Evolutionary conservation across 1,140 invertebrate species (phyloP).

Genomic region (Heliconius hewitsoni): DNA sequence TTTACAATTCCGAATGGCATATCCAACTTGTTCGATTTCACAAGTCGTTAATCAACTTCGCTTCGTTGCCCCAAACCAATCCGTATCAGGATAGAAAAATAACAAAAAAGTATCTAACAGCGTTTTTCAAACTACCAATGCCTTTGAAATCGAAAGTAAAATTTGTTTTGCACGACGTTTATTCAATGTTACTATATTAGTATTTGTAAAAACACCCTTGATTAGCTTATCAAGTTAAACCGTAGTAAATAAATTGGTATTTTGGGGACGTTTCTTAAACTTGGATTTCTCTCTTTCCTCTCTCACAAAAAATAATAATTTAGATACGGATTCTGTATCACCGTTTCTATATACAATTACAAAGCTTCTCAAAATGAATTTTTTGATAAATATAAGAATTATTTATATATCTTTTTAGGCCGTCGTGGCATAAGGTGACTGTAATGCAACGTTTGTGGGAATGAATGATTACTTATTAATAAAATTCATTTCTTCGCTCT

Average conservation of each 20-base stretch:
- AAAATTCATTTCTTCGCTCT: too few relatives aligned
- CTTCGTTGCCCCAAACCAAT: slow-evolving; percentile 3
- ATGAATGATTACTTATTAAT: too few relatives aligned
- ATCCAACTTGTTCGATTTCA: neutral
- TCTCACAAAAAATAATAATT: too few relatives aligned
- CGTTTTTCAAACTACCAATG: neutral
- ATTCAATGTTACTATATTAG: neutral
- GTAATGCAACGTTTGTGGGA: too few relatives aligned
- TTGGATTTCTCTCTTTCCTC: too few relatives aligned
- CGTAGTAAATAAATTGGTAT: neutral
- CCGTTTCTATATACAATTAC: too few relatives aligned
- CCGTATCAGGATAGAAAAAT: neutral
- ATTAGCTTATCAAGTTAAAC: too few relatives aligned
- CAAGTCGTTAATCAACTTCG: slow-evolving; percentile 12
- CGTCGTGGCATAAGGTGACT: too few relatives aligned
- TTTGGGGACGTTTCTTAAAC: neutral
- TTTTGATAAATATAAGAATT: too few relatives aligned
- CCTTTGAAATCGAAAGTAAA: neutral
- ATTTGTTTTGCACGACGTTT: neutral
- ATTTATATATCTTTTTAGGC: too few relatives aligned
- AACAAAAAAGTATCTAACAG: neutral
- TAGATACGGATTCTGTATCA: too few relatives aligned
- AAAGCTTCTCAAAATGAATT: too few relatives aligned
- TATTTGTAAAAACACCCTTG: neutral
- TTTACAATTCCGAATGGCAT: neutral